phyloP scores from a whole-genome alignment of 2,113 vertebrate genomes.

The Sprattus sprattus region DNA sequence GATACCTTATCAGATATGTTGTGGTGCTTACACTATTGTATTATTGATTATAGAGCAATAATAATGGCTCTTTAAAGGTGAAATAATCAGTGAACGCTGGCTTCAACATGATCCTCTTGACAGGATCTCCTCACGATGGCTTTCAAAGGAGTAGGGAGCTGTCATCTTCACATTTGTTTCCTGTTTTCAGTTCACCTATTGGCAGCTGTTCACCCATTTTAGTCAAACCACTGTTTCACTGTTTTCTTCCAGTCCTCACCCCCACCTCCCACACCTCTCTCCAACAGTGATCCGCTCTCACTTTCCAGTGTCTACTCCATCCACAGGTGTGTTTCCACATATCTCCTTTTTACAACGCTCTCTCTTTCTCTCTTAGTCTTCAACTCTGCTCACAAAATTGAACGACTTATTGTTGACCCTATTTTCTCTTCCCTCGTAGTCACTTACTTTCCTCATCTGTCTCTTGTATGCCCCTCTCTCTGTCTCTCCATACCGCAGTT shows the following conservation, averaged over 20 bases:
- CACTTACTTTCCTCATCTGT: not conserved
- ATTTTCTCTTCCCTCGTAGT: not conserved
- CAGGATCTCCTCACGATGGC: constrained; percentile 27
- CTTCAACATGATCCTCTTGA: constrained; percentile 33
- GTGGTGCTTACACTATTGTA: not conserved
- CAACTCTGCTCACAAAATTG: too few species aligned
- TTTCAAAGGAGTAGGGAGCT: constrained; percentile 50
- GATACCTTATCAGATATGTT: not conserved
- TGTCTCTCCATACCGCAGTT: not conserved
- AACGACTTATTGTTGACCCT: constrained; percentile 1
- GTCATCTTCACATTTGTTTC: constrained; percentile 60
- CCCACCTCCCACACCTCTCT: constrained; percentile 52
- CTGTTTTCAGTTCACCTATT: constrained; percentile 73
- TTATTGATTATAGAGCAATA: not conserved
- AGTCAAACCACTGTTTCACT: constrained; percentile 66
- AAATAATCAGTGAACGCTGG: not conserved
- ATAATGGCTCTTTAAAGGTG: not conserved
- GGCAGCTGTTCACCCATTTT: constrained; percentile 73
- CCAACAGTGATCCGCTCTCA: constrained; percentile 43
- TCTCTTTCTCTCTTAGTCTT: not conserved
- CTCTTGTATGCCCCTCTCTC: not conserved
- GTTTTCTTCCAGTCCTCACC: constrained; percentile 58
- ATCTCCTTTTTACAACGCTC: constrained; percentile 40
- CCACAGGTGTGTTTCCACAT: constrained; percentile 43
- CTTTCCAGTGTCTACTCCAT: constrained; percentile 52